Base-by-base conservation (phyloP, 1,140 invertebrate species). In the Catajapyx aquilonaris region DNA sequence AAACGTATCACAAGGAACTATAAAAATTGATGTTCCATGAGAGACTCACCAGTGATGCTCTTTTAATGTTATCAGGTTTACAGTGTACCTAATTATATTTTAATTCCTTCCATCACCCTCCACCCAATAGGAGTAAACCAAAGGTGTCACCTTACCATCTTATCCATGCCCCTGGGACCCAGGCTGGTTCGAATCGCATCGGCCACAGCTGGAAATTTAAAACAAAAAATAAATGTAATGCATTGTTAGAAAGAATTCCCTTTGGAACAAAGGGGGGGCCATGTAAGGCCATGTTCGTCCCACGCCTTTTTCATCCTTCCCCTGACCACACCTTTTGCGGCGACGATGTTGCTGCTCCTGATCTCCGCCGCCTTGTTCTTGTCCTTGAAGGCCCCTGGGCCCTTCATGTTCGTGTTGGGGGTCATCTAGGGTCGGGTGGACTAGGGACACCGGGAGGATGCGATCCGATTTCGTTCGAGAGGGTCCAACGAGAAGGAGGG, bases 141-240 rank as follows among this genome's bases (percentile, higher is more conserved):
- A 38, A 19, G 31, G 35, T 20, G 23, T 35, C 38, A 33, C 48
- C 46, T 62, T 69, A 88, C 81, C 94, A 99, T 99, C 72, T 99
- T 99, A 54, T 99, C 95, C 95, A 99, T 99, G 45, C 95, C 95
- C 46, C 85, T 68, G 19, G 95, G 95, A 13, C 95, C 95, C 50
- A 99, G 65, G 65, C 90, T 96, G 13, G 95, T 99, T 41, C 94
- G 72, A 48, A 99, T 87, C 16, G 94, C 93, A 88, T 97, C 87
- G 43, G 88, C 81, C 35, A 99, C 88, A 64, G 93, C 91, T 94
- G 54, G 38, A 77, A 69, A 50, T 18, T 13, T 20, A 21, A 35
- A 37, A 37, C 33, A 39, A 35, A 7, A 17, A 38, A 5, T 41
- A 21, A 34, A 48, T 38, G 22, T 15, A 3, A 17, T 18, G 22